phyloP scores from a whole-genome alignment of 92 coral and sea anemone genomes.

The Phenganax stokvisi region DNA sequence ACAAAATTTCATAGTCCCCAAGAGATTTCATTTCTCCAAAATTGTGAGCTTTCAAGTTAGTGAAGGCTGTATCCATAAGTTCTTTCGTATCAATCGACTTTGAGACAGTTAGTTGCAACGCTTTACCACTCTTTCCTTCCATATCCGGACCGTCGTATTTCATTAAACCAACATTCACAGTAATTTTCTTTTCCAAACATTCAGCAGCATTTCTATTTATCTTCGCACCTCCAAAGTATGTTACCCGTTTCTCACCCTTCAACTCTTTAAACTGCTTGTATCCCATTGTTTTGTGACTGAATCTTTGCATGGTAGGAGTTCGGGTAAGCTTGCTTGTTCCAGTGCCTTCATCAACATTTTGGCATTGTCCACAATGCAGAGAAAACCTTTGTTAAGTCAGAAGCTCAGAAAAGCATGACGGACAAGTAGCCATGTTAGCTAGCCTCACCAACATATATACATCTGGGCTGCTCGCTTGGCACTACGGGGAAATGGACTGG shows the following conservation, averaged over 20 bases:
- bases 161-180: background rate
- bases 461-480: no score
- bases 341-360: no score
- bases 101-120: constrained; percentile 1
- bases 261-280: no score
- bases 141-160: constrained; percentile 5
- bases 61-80: constrained; percentile 19
- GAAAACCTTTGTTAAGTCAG: no score
- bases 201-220: background rate
- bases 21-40: constrained; percentile 6
- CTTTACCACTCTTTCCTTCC: constrained; percentile 35
- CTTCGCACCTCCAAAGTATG: background rate
- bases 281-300: no score
- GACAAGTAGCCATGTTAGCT: no score
- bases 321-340: background rate
- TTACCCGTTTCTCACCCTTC: background rate
- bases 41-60: constrained; percentile 27
- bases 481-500: no score
- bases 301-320: background rate
- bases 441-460: no score
- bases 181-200: background rate
- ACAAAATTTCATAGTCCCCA: constrained; percentile 22
- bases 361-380: no score
- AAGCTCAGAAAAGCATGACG: no score
- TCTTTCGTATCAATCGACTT: constrained; percentile 14